These are phyloP conservation scores for Eurytoma adleriae DNA, from an alignment of 2,888 invertebrate genomes.

Conservation along the genomic window DNA sequence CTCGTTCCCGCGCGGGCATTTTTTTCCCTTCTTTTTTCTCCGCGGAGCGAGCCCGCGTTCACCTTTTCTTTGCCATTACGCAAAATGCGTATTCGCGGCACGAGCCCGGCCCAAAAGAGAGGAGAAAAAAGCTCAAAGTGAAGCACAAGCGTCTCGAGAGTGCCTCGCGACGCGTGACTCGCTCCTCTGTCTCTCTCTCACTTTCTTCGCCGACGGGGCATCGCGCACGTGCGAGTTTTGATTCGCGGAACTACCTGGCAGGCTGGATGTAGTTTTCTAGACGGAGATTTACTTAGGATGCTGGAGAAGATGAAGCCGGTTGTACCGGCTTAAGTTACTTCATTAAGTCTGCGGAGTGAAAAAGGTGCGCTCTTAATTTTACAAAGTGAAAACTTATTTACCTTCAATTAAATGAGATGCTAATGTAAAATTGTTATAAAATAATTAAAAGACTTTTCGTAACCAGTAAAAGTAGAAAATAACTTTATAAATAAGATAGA, in stretches of 20 bases:
- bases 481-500: too few species aligned
- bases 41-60: not conserved
- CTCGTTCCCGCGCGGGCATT: not conserved
- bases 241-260: conserved; percentile 1
- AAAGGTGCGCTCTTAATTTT: too few species aligned
- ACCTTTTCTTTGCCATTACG: conserved; percentile 24
- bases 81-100: conserved; percentile 26
- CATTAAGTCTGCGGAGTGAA: not conserved
- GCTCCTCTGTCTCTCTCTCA: not conserved
- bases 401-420: too few species aligned
- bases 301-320: not conserved
- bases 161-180: not conserved
- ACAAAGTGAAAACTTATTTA: too few species aligned
- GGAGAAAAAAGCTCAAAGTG: conserved; percentile 13
- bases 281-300: not conserved
- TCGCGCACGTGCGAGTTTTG: not conserved
- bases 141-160: conserved; percentile 16
- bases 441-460: too few species aligned
- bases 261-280: not conserved
- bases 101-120: not conserved
- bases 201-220: not conserved
- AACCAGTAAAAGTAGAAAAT: too few species aligned
- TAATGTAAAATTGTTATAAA: too few species aligned
- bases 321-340: not conserved
- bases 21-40: not conserved